Percentiles rank a stretch among this genome's conserved stretches.
Evolutionary conservation across 64 coral and sea anemone species (phyloP).

Genomic region (Catalaphyllia jardinei): DNA sequence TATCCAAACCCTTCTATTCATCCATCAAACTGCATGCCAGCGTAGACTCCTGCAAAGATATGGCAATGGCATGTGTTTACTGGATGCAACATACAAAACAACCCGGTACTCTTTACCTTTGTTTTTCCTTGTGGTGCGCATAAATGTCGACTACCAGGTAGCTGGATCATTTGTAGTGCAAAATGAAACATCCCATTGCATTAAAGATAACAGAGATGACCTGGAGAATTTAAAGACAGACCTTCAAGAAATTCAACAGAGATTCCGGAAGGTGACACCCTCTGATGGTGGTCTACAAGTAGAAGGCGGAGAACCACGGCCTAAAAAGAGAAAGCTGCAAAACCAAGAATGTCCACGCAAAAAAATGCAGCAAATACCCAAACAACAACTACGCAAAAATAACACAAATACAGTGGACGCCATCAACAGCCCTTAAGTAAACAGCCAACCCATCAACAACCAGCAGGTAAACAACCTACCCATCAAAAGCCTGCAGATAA

Average conservation of each 20-base stretch:
- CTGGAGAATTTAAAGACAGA: constrained; percentile 43
- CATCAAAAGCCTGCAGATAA: too few species aligned
- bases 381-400: background rate
- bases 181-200: constrained; percentile 42
- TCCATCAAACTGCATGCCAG: constrained; percentile 18
- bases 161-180: constrained; percentile 30
- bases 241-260: background rate
- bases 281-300: constrained; percentile 17
- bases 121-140: constrained; percentile 29
- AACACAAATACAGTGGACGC: constrained; percentile 34
- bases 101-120: constrained; percentile 42
- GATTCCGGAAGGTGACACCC: background rate
- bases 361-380: constrained; percentile 23
- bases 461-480: too few species aligned
- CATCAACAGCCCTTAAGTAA: background rate
- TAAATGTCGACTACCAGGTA: constrained; percentile 53
- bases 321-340: constrained; percentile 4
- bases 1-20: background rate
- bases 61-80: constrained; percentile 46
- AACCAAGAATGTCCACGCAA: background rate
- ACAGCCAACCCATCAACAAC: too few species aligned
- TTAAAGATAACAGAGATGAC: constrained; percentile 28
- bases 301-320: background rate
- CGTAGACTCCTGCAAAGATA: constrained; percentile 18
- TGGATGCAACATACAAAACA: constrained; percentile 50